phyloP scores from a whole-genome alignment of 2,888 invertebrate genomes.

The Onthophagus sagittarius region DNA sequence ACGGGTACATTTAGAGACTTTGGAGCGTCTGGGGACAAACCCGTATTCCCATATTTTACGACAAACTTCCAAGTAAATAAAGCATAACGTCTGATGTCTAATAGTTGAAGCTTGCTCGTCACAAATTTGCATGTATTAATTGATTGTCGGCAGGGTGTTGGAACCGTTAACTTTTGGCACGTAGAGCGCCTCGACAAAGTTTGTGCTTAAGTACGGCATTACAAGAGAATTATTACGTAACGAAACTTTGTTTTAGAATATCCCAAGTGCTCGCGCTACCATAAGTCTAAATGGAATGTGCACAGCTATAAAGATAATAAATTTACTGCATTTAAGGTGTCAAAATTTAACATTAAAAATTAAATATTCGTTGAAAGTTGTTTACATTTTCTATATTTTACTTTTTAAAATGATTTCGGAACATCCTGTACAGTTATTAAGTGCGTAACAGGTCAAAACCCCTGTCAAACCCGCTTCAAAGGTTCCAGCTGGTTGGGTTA shows the following conservation, averaged over 20 bases:
- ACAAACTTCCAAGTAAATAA: too few species aligned
- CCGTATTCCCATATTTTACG: too few species aligned
- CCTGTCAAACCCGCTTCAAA: neutral
- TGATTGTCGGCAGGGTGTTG: neutral
- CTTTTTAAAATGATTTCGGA: neutral
- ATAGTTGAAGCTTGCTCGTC: neutral
- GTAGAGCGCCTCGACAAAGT: neutral
- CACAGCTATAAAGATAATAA: neutral
- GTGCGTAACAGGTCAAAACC: neutral
- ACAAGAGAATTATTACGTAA: neutral
- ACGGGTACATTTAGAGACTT: neutral
- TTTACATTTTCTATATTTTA: too few species aligned
- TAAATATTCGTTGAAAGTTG: slow-evolving; percentile 4
- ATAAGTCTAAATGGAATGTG: neutral
- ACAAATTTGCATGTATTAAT: neutral
- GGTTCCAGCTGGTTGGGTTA: neutral
- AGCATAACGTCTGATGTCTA: too few species aligned
- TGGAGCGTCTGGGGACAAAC: neutral
- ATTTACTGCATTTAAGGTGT: neutral
- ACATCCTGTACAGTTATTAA: neutral
- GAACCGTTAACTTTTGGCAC: neutral
- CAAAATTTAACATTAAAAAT: neutral
- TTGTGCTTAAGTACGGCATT: neutral
- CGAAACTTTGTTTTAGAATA: neutral
- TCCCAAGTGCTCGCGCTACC: neutral